These are phyloP conservation scores for Drosophila diplacantha DNA, from an alignment of 2,888 invertebrate genomes.

Conservation along the genomic window DNA sequence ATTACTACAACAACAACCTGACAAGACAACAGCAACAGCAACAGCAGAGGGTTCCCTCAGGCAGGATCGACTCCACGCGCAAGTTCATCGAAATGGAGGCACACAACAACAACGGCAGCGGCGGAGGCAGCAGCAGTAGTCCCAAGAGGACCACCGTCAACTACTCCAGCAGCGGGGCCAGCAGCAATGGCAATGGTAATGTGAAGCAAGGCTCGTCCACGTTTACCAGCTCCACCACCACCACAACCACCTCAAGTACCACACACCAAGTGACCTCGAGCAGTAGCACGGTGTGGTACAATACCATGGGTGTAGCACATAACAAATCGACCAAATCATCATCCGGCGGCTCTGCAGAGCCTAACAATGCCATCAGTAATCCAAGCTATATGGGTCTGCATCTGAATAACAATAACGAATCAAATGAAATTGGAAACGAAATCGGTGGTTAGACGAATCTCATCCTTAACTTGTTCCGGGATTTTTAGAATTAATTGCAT, in stretches of 20 bases:
- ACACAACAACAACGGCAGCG: slow-evolving; percentile 47
- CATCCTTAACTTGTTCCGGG: slow-evolving; percentile 16
- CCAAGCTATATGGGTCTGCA: slow-evolving; percentile 77
- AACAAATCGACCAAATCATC: slow-evolving; percentile 59
- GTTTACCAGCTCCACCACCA: slow-evolving; percentile 35
- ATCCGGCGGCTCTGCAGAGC: slow-evolving; percentile 57
- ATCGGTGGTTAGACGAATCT: slow-evolving; percentile 73
- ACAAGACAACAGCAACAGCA: slow-evolving; percentile 35
- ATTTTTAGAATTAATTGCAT: slow-evolving; percentile 25
- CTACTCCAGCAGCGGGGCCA: slow-evolving; percentile 61
- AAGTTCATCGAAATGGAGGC: slow-evolving; percentile 74
- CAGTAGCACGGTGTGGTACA: slow-evolving; percentile 77
- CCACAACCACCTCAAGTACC: slow-evolving; percentile 9
- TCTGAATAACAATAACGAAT: slow-evolving; percentile 74
- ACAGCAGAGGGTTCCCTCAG: slow-evolving; percentile 57
- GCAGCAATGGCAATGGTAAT: slow-evolving; percentile 69
- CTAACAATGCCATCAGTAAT: slow-evolving; percentile 77
- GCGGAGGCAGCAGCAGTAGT: slow-evolving; percentile 43
- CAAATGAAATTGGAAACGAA: slow-evolving; percentile 54
- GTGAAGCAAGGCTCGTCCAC: slow-evolving; percentile 39
- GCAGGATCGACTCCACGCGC: slow-evolving; percentile 62
- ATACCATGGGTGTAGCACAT: slow-evolving; percentile 45
- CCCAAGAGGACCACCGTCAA: slow-evolving; percentile 54
- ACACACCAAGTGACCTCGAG: slow-evolving; percentile 59
- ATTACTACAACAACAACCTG: slow-evolving; percentile 52